Base-by-base conservation (phyloP, 2,888 invertebrate species). In the Dasypogon diadema region DNA sequence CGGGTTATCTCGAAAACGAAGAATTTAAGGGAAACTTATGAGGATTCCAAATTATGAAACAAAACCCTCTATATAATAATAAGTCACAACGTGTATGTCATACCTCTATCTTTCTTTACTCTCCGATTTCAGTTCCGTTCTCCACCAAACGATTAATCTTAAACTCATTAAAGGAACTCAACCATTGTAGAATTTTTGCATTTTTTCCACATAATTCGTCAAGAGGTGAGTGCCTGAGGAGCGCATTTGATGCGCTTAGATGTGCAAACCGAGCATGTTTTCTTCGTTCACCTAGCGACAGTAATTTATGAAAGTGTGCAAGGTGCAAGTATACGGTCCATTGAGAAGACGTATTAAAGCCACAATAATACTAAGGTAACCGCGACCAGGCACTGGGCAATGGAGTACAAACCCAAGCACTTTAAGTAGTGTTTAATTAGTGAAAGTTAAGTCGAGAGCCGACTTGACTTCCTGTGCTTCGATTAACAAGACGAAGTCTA, bases 341-440 rank as follows among this genome's bases (percentile, higher is more conserved):
- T 42, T 73, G 37, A 37, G 55, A 42, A 42, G 46, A 48, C 65
- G 48, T 21, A 22, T 6, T 30, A 30, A 30, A n/a, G 12, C 2
- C 42, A 37, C 37, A 60, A 42, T 60, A 42, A 21, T 30, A 42
- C 37, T 6, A 21, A 30, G 60, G 2, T 30, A 4, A 16, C 10
- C 18, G n/a, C 26, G 30, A 2, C 14, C n/a, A n/a, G 6, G 30
- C 26, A 16, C 12, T 12, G 21, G 18, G 37, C 18, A 22, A 16
- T 37, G n/a, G 34, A 70, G 30, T 14, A 58, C n/a, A 16, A 2
- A 6, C 30, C 26, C 16, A 58, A 34, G 26, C 30, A 34, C n/a
- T n/a, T 26, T 70, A 70, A 70, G 54, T 78, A 77, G 78, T 79
- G 78, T 78, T 77, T 80, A 80, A 80, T 80, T 80, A 80, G 79